phyloP scores from a whole-genome alignment of 2,113 vertebrate genomes.

The Tragelaphus strepsiceros region DNA sequence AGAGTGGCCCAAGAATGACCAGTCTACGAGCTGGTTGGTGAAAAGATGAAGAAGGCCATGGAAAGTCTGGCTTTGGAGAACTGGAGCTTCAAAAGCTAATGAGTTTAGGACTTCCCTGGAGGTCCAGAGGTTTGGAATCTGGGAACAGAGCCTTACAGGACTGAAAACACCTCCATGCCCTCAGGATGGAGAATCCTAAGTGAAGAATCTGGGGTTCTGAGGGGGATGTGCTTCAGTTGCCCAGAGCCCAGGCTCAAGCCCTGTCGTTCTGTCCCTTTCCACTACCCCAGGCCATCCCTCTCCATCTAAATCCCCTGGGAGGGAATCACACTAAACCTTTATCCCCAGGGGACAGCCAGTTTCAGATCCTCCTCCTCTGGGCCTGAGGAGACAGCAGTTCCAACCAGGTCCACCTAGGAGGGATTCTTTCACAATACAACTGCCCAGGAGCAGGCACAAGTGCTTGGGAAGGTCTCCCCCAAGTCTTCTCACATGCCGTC shows the following conservation, averaged over 20 bases:
- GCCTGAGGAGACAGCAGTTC: background rate
- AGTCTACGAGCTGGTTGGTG: background rate
- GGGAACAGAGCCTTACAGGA: background rate
- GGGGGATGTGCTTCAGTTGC: background rate
- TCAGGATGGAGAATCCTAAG: background rate
- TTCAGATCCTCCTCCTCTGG: background rate
- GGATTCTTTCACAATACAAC: background rate
- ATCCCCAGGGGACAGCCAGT: background rate
- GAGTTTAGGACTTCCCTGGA: background rate
- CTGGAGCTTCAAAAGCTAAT: background rate
- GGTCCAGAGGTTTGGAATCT: no score
- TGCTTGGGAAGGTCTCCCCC: background rate
- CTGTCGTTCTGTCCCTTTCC: background rate
- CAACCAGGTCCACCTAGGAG: background rate
- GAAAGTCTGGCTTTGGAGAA: background rate
- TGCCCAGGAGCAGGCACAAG: background rate
- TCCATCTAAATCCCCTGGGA: background rate
- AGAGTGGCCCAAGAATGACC: background rate
- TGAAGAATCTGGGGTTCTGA: background rate
- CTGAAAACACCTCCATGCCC: background rate
- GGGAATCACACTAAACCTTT: no score
- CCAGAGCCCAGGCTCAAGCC: background rate
- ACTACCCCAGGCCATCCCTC: background rate
- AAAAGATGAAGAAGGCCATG: background rate
- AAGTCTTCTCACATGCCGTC: background rate